A percentile compares a stretch with the other conserved stretches of the same genome.
These are phyloP conservation scores for Oreochromis tanganicae DNA, from an alignment of 2,113 vertebrate genomes.

Conservation along the genomic window DNA sequence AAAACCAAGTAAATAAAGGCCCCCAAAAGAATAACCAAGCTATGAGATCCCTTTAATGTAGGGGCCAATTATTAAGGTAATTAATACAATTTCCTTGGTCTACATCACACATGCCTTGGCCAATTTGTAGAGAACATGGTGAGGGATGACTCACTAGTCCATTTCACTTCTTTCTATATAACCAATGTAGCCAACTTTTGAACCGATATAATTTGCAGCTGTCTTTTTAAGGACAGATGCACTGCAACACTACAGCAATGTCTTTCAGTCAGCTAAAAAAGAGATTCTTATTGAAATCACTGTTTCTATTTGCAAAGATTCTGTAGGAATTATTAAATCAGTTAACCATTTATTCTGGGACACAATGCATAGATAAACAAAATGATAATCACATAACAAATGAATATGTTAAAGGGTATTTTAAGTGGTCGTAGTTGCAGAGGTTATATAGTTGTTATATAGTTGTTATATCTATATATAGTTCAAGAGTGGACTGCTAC, in stretches of 20 bases:
- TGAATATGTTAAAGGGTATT: neutral
- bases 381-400: neutral
- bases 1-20: neutral
- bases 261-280: neutral
- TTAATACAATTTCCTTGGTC: neutral
- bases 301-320: neutral
- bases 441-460: neutral
- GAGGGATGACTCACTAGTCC: neutral
- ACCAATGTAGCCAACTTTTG: neutral
- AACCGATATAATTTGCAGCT: neutral
- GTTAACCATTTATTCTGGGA: neutral
- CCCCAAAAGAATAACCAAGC: neutral
- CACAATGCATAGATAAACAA: neutral
- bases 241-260: neutral
- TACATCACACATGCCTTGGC: neutral
- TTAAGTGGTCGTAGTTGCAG: neutral
- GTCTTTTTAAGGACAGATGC: accelerated
- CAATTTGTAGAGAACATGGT: neutral
- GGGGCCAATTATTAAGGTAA: neutral
- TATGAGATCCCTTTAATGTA: neutral
- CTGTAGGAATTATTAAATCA: neutral
- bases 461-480: neutral
- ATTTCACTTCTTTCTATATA: neutral
- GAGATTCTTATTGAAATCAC: neutral
- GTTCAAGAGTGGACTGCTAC: neutral